A percentile compares a stretch with the other conserved stretches of the same genome.
phyloP scores from a whole-genome alignment of 2,113 vertebrate species.

The Microcebus tavaratra region DNA sequence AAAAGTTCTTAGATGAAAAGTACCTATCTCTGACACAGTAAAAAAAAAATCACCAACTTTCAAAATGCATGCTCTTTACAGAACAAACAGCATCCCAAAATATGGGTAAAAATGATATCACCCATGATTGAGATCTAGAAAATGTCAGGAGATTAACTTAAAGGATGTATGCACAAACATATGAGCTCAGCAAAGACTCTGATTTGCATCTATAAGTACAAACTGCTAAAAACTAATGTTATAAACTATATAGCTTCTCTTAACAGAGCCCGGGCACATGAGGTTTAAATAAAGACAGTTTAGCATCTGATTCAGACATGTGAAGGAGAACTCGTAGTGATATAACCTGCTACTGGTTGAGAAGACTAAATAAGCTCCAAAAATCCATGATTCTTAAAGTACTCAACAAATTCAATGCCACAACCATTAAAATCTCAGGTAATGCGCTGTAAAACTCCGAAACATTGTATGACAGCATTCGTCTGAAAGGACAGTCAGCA shows the following conservation, averaged over 20 bases:
- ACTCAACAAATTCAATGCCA: neutral
- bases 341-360: neutral
- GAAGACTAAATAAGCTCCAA: neutral
- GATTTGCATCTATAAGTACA: neutral
- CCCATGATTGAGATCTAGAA: neutral
- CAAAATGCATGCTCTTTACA: neutral
- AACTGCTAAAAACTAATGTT: neutral
- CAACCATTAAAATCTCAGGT: neutral
- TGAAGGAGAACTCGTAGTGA: neutral
- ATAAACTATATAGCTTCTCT: neutral
- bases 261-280: neutral
- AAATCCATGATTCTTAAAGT: neutral
- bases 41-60: neutral
- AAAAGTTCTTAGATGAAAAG: neutral
- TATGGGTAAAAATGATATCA: neutral
- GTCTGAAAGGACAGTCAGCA: neutral
- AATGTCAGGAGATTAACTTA: neutral
- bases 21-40: neutral
- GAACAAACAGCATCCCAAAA: neutral
- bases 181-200: neutral
- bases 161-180: neutral
- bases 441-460: neutral
- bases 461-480: neutral
- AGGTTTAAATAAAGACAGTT: conserved; percentile 5
- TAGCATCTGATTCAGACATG: neutral